Evolutionary conservation across 1,140 invertebrate species (phyloP).

Genomic region (Nymphalis io): DNA sequence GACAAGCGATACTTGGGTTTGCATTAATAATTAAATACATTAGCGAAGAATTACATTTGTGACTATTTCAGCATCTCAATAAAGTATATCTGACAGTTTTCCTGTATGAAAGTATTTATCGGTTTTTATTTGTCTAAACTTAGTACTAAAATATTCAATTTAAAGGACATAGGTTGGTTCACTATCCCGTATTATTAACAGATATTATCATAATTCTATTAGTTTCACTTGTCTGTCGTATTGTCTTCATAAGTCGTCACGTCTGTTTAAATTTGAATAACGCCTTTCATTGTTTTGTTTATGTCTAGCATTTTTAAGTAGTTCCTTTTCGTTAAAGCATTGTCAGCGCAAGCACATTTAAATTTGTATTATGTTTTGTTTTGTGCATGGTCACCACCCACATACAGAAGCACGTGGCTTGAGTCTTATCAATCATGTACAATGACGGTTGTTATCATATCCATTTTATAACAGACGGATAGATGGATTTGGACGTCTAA

Average conservation of each 20-base stretch:
- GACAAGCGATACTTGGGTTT: too few relatives aligned
- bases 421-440: not conserved
- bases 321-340: not conserved
- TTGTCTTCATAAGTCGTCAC: not conserved
- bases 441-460: not conserved
- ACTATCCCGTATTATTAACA: not conserved
- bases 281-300: not conserved
- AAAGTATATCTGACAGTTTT: too few relatives aligned
- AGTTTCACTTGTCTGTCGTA: not conserved
- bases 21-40: too few relatives aligned
- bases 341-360: constrained; percentile 11
- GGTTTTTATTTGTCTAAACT: too few relatives aligned
- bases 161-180: too few relatives aligned
- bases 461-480: not conserved
- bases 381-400: constrained; percentile 18
- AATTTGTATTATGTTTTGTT: constrained; percentile 12
- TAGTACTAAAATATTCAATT: too few relatives aligned
- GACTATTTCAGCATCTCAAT: too few relatives aligned
- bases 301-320: constrained; percentile 9
- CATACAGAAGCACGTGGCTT: constrained; percentile 14
- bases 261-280: constrained; percentile 10
- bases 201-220: constrained; percentile 7
- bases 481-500: too few relatives aligned
- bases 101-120: too few relatives aligned
- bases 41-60: too few relatives aligned